Base-by-base conservation (phyloP, 92 coral and sea anemone species). In the Parazoanthus atlanticus region DNA sequence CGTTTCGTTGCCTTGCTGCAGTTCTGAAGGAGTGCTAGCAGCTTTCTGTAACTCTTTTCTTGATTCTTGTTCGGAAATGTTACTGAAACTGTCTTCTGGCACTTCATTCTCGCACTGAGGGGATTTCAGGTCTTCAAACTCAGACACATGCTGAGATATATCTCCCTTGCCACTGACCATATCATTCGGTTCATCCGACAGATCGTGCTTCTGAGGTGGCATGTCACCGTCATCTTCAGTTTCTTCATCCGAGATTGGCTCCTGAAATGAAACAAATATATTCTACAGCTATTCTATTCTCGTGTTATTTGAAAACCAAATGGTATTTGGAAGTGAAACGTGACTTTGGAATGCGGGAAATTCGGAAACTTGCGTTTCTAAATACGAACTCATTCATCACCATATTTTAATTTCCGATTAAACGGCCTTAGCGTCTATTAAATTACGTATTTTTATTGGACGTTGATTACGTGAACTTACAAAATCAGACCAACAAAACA, bases 201-300 rank as follows among this genome's bases (percentile, higher is more conserved):
- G 21, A 43, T 26, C 61, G 17, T 43, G 82, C 65, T 78, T 40
- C 32, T 78, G 61, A 78, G 32, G 82, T 13, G 65, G 58, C 0
- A 6, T 47, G 25, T 47, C 82, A 47, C 28, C 65, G 30, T 15
- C 36, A 12, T 78, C 82, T 82, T 74, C 83, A 54, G 73, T 46
- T 54, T 74, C 91, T 43, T 89, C 78, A 82, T 74, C 49, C 90
- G 33, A 61, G 71, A 61, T 3, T 54, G 83, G 41, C 76, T 74
- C 91, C 82, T 72, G 1, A 81, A 73, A 73, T 69, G 34, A 74
- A 88, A 72, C 30, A 34, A 72, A 5, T 11, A 72, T 30, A 28
- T 28, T 21, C 21, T 17, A 72, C 40, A 72, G 23, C 8, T 70
- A 31, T 70, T 28, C 10, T 29, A 15, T 30, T 29, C 34, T 72